These are phyloP conservation scores for Amphiprion ocellaris DNA, from an alignment of 2,113 vertebrate species.

Conservation along the genomic window DNA sequence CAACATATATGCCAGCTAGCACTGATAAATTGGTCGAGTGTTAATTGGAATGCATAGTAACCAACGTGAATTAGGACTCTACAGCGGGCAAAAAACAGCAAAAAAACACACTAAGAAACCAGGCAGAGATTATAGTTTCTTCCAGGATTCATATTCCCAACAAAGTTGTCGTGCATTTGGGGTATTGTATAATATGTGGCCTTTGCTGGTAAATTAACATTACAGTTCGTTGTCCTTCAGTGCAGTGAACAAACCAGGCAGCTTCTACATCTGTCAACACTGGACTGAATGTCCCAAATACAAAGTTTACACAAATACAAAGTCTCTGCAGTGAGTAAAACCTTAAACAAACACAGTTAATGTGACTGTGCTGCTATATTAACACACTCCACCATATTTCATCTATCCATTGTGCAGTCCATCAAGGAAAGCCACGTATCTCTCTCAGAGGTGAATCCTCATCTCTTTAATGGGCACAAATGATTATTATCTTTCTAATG, in stretches of 20 bases:
- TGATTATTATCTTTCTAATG: conserved; percentile 81
- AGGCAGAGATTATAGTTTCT: too few species aligned
- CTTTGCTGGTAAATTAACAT: too few species aligned
- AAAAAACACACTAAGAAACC: too few species aligned
- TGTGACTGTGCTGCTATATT: conserved; percentile 19
- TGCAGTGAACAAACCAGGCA: conserved; percentile 7
- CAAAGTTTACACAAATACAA: conserved; percentile 11
- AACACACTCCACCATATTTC: conserved; percentile 47
- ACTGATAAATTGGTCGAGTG: too few species aligned
- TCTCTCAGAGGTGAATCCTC: conserved; percentile 23
- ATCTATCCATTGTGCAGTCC: conserved; percentile 3
- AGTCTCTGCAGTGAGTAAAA: conserved; percentile 18
- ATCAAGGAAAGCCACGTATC: conserved; percentile 17
- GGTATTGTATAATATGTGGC: too few species aligned
- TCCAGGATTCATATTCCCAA: too few species aligned
- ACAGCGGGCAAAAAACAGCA: too few species aligned
- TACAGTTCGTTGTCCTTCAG: background rate
- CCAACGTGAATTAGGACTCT: too few species aligned
- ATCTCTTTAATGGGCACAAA: conserved; percentile 65
- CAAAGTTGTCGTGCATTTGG: too few species aligned
- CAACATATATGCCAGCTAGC: too few species aligned
- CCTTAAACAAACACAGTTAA: conserved; percentile 51
- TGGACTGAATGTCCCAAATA: background rate
- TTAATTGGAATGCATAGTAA: too few species aligned
- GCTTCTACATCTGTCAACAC: conserved; percentile 6